phyloP scores from a whole-genome alignment of 2,888 invertebrate species.

The Cynaeus angustus region DNA sequence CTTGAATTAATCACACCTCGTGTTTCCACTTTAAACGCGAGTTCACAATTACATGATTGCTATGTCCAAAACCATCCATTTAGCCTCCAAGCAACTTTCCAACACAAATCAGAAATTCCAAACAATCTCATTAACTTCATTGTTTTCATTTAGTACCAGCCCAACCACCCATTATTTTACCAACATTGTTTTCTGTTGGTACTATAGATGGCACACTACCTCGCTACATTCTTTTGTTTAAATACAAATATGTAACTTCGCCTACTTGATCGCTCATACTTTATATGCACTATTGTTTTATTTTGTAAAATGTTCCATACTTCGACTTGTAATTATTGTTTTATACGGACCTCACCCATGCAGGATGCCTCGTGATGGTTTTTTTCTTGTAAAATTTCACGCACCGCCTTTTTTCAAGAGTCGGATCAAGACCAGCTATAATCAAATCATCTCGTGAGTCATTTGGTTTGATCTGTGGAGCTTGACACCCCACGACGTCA shows the following conservation, averaged over 20 bases:
- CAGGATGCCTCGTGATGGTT: constrained; percentile 15
- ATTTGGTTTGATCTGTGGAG: constrained; percentile 62
- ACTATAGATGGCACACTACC: constrained; percentile 16
- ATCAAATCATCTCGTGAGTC: constrained; percentile 62
- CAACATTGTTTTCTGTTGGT: constrained; percentile 7
- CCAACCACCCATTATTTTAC: not conserved
- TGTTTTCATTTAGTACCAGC: not conserved
- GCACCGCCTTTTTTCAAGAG: constrained; percentile 28
- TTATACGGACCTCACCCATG: constrained; percentile 38
- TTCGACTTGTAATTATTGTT: constrained; percentile 43
- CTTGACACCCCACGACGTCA: constrained; percentile 59
- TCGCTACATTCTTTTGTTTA: constrained; percentile 33
- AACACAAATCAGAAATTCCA: not conserved
- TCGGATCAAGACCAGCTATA: constrained; percentile 54
- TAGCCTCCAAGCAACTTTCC: not conserved
- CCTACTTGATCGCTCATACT: constrained; percentile 38
- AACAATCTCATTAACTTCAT: not conserved
- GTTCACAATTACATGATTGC: not conserved
- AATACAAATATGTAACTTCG: constrained; percentile 38
- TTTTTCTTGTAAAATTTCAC: constrained; percentile 36
- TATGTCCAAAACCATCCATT: too few relatives aligned
- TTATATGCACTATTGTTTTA: constrained; percentile 43
- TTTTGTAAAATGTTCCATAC: constrained; percentile 28
- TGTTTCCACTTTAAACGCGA: not conserved
- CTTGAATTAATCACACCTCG: too few relatives aligned